Evolutionary conservation across 2,888 invertebrate species (phyloP), one percentile per base, ranked within the genome.

Genomic region (Tinea pellionella): DNA sequence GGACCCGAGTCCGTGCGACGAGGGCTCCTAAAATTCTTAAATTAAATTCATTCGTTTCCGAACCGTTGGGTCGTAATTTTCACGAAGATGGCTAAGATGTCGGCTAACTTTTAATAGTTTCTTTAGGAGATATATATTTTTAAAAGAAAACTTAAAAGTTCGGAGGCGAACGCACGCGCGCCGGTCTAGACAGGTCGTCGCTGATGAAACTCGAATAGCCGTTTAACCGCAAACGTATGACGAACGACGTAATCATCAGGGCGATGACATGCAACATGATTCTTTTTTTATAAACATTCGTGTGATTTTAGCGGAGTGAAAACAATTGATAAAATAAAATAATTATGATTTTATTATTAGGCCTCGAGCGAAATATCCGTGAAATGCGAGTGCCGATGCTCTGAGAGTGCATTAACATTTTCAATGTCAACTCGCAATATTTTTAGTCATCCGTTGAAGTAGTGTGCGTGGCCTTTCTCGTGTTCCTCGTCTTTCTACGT

Each of bases 391-490:
- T 72, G 69, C 71, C 74, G 75, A 69, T 68, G 69, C 42, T 66
- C 65, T 61, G 66, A 70, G 85, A 78, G 87, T 87, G 86, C 87
- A 85, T 80, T 85, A 85, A 86, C 86, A 82, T 83, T 83, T 65
- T 86, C 87, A 87, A 87, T 87, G 87, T 87, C 87, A 85, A 80
- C 81, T 74, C 75, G 79, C 75, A 83, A 84, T 84, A 85, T 86
- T 85, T 86, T 86, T 87, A 85, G 85, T 82, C 78, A 76, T 75
- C 74, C 73, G 12, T 63, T 62, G 66, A 62, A 62, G 70, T 65
- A 70, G 79, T 79, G 80, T 78, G 83, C 70, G 77, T 77, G 78
- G 76, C 77, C 78, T 80, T 76, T 78, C 79, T 73, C 70, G 67
- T 47, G 47, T 47, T 15, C 15, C 47, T 18, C 47, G 13, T 16